Conservation (phyloP, 2,113 vertebrate genomes). For the Engraulis encrasicolus region DNA sequence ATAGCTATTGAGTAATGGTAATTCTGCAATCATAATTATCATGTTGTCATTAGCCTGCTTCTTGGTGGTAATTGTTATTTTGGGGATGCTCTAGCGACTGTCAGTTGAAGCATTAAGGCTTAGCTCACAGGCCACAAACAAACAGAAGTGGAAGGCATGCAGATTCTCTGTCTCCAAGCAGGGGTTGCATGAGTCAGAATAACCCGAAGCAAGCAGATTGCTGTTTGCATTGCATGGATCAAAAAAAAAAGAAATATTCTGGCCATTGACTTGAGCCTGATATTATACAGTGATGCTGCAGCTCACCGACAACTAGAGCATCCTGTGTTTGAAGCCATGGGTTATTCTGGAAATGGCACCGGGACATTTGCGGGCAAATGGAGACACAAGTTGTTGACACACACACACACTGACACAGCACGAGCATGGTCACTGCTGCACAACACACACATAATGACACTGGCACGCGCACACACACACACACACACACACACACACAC, state of each 20-base stretch:
- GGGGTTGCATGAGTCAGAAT: not conserved
- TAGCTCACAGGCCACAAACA: not conserved
- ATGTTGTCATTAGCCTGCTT: not conserved
- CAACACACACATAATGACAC: not conserved
- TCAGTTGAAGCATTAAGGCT: not conserved
- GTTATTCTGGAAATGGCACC: not conserved
- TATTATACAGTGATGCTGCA: not conserved
- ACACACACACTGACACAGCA: not conserved
- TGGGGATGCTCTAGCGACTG: not conserved
- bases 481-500: not conserved
- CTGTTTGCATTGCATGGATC: conserved; percentile 3
- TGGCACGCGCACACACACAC: not conserved
- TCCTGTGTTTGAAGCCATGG: not conserved
- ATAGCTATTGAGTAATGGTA: not conserved
- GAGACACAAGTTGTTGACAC: not conserved
- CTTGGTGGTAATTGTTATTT: not conserved
- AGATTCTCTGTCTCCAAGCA: not conserved
- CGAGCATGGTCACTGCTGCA: too few relatives aligned
- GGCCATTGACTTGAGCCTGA: not conserved
- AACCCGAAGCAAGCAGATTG: not conserved
- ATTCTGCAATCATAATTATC: not conserved
- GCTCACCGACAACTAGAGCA: not conserved
- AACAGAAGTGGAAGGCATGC: not conserved
- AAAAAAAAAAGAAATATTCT: not conserved
- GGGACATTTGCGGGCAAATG: not conserved